Conservation (phyloP, 1,140 invertebrate genomes). For the Cylas formicarius region DNA sequence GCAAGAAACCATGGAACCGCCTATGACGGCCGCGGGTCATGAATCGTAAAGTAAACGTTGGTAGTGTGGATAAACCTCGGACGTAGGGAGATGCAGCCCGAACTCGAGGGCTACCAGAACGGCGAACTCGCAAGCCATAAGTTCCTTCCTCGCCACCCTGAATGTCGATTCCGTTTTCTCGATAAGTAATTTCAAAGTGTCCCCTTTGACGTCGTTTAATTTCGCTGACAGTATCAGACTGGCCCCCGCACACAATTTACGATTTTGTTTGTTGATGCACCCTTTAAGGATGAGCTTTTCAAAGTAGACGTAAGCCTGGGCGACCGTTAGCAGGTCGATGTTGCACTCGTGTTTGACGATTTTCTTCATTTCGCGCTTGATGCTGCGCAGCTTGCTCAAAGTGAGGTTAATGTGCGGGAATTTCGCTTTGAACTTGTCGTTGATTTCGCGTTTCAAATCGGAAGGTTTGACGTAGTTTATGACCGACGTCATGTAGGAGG, state of each 20-base stretch:
- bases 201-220: conserved; percentile 92
- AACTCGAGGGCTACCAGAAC: conserved; percentile 92
- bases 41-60: conserved; percentile 85
- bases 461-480: conserved; percentile 95
- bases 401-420: conserved; percentile 93
- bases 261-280: conserved; percentile 90
- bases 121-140: conserved; percentile 87
- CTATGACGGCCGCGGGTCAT: conserved; percentile 49
- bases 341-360: conserved; percentile 83
- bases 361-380: conserved; percentile 92
- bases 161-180: conserved; percentile 89
- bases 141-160: conserved; percentile 83
- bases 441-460: conserved; percentile 95
- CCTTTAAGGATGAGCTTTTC: conserved; percentile 91
- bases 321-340: conserved; percentile 84
- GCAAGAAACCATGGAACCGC: conserved; percentile 5
- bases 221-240: conserved; percentile 91
- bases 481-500: conserved; percentile 92
- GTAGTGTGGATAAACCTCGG: conserved; percentile 91
- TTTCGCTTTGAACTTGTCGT: conserved; percentile 93
- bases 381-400: conserved; percentile 90
- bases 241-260: conserved; percentile 91
- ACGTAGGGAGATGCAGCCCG: conserved; percentile 82
- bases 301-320: conserved; percentile 95
- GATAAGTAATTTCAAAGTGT: conserved; percentile 74